A percentile compares a stretch with the other conserved stretches of the same genome.
Evolutionary conservation across 2,113 vertebrate genomes (phyloP).

Genomic region (Muntiacus muntjak): DNA sequence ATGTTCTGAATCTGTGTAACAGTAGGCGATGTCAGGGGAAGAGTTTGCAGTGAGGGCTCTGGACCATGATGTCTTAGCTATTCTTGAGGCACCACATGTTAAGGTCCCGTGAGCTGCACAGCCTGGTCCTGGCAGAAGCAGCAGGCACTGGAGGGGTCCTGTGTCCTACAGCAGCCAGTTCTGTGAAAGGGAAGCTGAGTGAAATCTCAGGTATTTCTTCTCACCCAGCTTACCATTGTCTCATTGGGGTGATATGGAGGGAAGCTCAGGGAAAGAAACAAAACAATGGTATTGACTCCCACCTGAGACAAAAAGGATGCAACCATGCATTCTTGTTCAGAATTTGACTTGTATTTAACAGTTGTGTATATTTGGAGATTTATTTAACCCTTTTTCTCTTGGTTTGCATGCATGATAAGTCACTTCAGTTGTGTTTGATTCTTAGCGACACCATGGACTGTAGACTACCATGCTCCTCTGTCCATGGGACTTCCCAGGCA

Average conservation of each 20-base stretch:
- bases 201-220: neutral
- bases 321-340: neutral
- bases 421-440: too few species aligned
- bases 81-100: neutral
- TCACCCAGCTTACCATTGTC: neutral
- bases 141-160: neutral
- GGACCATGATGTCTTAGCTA: fast-evolving
- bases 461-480: too few species aligned
- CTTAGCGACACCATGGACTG: too few species aligned
- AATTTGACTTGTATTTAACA: neutral
- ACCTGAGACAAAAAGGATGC: neutral
- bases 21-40: neutral
- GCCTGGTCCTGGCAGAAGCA: neutral
- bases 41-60: neutral
- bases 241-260: neutral
- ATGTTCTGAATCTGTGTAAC: neutral
- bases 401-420: too few species aligned
- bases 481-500: too few species aligned
- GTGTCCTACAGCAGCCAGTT: neutral
- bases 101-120: neutral
- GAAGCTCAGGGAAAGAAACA: neutral
- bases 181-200: neutral
- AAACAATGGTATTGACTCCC: neutral
- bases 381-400: too few species aligned
- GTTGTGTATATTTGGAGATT: too few species aligned